phyloP scores from a whole-genome alignment of 64 coral and sea anemone species.

The Montipora cactus region DNA sequence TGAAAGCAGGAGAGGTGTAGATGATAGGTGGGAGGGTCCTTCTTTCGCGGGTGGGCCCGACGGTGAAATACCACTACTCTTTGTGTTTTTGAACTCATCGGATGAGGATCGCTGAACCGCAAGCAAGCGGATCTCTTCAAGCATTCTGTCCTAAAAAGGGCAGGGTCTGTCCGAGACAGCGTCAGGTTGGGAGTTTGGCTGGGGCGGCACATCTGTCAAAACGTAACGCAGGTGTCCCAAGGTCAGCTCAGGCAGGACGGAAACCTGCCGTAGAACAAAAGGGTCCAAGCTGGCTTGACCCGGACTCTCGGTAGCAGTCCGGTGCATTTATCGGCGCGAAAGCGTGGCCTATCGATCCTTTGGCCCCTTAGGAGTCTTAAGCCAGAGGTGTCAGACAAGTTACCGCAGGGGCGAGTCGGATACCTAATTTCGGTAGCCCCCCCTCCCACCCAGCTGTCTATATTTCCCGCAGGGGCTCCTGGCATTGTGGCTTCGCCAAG shows the following conservation, averaged over 20 bases:
- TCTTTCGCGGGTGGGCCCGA: too few species aligned
- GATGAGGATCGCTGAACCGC: not conserved
- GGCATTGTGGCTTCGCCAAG: too few species aligned
- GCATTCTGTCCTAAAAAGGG: too few species aligned
- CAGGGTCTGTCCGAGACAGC: not conserved
- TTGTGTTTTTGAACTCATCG: not conserved
- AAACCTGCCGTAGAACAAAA: not conserved
- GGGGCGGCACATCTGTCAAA: slow-evolving; percentile 20
- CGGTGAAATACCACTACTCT: not conserved
- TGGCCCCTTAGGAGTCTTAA: too few species aligned
- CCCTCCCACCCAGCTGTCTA: too few species aligned
- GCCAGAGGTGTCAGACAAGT: too few species aligned
- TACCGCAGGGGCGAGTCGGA: too few species aligned
- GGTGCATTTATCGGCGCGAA: not conserved
- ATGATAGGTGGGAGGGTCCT: not conserved
- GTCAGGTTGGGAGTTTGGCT: slow-evolving; percentile 3
- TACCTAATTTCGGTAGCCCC: too few species aligned
- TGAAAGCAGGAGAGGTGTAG: not conserved
- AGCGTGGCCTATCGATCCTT: not conserved
- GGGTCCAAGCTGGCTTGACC: not conserved
- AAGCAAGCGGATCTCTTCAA: not conserved
- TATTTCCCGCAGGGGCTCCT: too few species aligned
- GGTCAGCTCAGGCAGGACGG: not conserved
- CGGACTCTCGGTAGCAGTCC: not conserved
- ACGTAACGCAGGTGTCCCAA: not conserved